Base-by-base conservation (phyloP, 2,888 invertebrate genomes). In the Epistrophe eligans region DNA sequence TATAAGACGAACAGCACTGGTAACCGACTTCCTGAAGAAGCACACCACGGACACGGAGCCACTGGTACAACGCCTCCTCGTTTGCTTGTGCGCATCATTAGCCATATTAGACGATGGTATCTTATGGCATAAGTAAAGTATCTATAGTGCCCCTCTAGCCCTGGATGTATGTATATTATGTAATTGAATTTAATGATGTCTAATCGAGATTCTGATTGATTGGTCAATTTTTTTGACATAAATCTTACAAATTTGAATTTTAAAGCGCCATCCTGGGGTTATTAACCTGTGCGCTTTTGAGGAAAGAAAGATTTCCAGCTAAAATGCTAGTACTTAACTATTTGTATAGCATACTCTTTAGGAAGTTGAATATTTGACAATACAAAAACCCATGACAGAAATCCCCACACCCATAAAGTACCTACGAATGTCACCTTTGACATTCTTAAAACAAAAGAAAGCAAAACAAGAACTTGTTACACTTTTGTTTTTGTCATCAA, bases 181-280 rank as follows among this genome's bases (percentile, higher is more conserved):
- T 83, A 89, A 89, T 89, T 89, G 84, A 84, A 84, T 89, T 84
- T 88, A 89, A 89, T 89, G 87, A 89, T 62, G 60, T 58, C 84
- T 89, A 88, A 89, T 87, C 81, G 77, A 76, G 81, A 77, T 73
- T 84, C 88, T 83, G 83, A 88, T 88, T 88, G 89, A 89, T 88
- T 83, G 88, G 81, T 89, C 84, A 88, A 84, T 83, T 76, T 83
- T 82, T 87, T 79, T 71, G 45, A 74, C 72, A 83, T 79, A 79
- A 79, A 87, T 87, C 87, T 50, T 67, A 17, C 5, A 24, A 35
- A 83, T 74, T 60, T 40, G 32, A 43, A 24, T 40, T 67, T 40
- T 67, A 9, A 48, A 66, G 72, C 77, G 52, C 66, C 77, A 66
- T 32, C 6, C 35, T 11, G 45, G 43, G 87, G 74, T 79, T 60